phyloP scores from a whole-genome alignment of 1,140 invertebrate species.

The Eriocheir sinensis region DNA sequence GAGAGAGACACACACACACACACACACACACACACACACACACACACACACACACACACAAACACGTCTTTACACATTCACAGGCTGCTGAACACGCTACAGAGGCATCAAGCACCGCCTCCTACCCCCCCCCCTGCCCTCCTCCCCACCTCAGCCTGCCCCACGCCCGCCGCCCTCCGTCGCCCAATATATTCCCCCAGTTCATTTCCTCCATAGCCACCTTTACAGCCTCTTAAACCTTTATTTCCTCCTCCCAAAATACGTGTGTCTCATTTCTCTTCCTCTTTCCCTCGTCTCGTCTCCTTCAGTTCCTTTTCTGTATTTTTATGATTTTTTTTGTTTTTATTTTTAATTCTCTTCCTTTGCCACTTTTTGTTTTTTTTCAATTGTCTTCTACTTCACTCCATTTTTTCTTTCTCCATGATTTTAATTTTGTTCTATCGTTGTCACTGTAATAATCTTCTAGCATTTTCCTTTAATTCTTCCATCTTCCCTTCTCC shows the following conservation, averaged over 20 bases:
- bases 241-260: neutral
- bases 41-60: no score
- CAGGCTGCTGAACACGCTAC: neutral
- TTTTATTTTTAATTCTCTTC: neutral
- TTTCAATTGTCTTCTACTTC: neutral
- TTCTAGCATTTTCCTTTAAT: no score
- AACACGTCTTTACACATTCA: no score
- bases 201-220: constrained; percentile 14
- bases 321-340: neutral
- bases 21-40: neutral
- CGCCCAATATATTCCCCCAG: neutral
- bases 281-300: neutral
- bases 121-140: neutral
- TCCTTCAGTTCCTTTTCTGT: neutral
- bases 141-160: neutral
- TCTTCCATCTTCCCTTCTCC: no score
- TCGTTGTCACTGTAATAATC: no score
- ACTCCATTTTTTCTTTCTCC: no score
- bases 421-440: neutral
- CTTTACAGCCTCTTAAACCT: neutral
- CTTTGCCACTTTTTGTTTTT: neutral
- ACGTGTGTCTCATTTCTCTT: no score
- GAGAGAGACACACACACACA: neutral
- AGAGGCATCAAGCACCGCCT: neutral
- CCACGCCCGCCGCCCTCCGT: neutral